phyloP scores from a whole-genome alignment of 2,797 vertebrate species.

The Hafferia zeledoni region DNA sequence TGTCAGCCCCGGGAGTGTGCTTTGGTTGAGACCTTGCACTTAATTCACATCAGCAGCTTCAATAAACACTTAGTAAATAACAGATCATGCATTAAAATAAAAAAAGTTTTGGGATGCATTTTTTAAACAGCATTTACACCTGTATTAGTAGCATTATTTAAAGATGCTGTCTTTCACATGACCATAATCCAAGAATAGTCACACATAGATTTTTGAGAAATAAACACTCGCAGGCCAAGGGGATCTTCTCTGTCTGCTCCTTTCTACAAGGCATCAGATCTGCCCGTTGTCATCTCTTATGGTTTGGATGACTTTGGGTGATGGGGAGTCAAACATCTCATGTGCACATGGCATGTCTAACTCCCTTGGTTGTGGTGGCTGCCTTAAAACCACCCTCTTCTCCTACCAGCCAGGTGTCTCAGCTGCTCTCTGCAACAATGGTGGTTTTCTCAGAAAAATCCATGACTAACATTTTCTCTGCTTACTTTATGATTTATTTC shows the following conservation, averaged over 20 bases:
- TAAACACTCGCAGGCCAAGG: neutral
- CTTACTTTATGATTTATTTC: slow-evolving; percentile 12
- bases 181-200: neutral
- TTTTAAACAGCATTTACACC: slow-evolving; percentile 7
- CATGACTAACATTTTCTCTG: slow-evolving; percentile 38
- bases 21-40: slow-evolving; percentile 35
- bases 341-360: rapidly evolving
- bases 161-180: rapidly evolving
- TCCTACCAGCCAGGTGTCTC: slow-evolving; percentile 5
- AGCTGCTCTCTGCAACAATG: neutral
- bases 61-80: slow-evolving; percentile 27
- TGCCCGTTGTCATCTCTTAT: neutral
- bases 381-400: neutral
- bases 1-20: neutral
- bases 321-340: neutral
- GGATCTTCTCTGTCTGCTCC: neutral
- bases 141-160: neutral
- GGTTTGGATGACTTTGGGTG: neutral
- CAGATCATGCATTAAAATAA: rapidly evolving
- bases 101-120: neutral
- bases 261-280: neutral
- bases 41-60: slow-evolving; percentile 36
- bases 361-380: neutral
- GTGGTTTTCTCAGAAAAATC: neutral
- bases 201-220: neutral